A percentile compares a stretch with the other conserved stretches of the same genome.
Evolutionary conservation across 1,140 invertebrate species (phyloP).

Genomic region (Microplitis mediator): DNA sequence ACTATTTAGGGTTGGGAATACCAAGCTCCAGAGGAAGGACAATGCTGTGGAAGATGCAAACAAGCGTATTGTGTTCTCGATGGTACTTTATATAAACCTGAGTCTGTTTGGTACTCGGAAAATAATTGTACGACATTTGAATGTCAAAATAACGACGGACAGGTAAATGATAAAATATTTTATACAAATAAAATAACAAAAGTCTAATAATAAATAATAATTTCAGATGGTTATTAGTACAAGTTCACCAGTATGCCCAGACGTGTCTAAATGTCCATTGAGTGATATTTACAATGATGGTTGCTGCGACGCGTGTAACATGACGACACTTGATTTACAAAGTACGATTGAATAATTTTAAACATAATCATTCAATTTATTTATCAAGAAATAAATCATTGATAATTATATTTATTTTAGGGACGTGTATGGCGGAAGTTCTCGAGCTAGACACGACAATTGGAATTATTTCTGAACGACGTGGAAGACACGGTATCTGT

Average conservation of each 20-base stretch:
- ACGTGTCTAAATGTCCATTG: slow-evolving; percentile 65
- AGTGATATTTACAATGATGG: slow-evolving; percentile 66
- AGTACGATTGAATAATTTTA: slow-evolving; percentile 44
- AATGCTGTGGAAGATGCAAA: slow-evolving; percentile 76
- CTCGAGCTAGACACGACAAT: slow-evolving; percentile 64
- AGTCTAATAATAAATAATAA: slow-evolving; percentile 10
- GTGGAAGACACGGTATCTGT: slow-evolving; percentile 65
- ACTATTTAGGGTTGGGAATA: slow-evolving; percentile 65
- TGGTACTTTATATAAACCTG: slow-evolving; percentile 62
- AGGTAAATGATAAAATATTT: slow-evolving; percentile 39
- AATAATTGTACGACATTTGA: slow-evolving; percentile 73
- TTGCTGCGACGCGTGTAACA: slow-evolving; percentile 72
- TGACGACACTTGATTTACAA: slow-evolving; percentile 54
- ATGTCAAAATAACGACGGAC: slow-evolving; percentile 59
- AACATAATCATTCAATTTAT: neutral
- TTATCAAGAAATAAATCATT: neutral
- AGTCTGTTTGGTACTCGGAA: slow-evolving; percentile 66
- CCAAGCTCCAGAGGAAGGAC: slow-evolving; percentile 48
- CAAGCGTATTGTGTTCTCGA: slow-evolving; percentile 70
- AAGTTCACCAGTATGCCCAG: slow-evolving; percentile 66
- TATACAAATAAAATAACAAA: neutral
- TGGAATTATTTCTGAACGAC: slow-evolving; percentile 60
- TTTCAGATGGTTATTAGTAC: slow-evolving; percentile 64
- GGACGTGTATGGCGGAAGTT: slow-evolving; percentile 62
- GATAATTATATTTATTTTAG: slow-evolving; percentile 49